These are phyloP conservation scores for Lysandra bellargus DNA, from an alignment of 2,888 invertebrate species.

Conservation along the genomic window DNA sequence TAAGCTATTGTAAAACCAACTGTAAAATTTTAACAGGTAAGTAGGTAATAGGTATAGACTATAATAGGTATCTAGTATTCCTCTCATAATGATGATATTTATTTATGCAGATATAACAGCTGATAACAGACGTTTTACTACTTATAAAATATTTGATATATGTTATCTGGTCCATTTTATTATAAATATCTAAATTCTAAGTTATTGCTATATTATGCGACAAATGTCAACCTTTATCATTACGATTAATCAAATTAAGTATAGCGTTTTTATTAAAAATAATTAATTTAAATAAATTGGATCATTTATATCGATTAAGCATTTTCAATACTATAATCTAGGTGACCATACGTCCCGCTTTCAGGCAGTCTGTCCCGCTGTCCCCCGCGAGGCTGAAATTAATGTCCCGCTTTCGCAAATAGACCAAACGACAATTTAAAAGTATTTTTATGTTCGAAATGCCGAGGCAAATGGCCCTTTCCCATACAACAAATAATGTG, in stretches of 20 bases:
- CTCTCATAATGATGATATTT: neutral
- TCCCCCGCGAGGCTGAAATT: no score
- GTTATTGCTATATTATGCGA: neutral
- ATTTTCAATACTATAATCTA: no score
- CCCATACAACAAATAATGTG: no score
- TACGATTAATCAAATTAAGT: neutral
- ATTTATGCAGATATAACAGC: neutral
- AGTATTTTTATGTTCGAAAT: no score
- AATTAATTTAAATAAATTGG: neutral
- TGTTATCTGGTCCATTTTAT: neutral
- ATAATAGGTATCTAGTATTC: neutral
- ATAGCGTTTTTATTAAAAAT: neutral
- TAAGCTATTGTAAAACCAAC: neutral
- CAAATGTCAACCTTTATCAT: neutral
- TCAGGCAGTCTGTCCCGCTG: no score
- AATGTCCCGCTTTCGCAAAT: no score
- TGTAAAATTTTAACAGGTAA: neutral
- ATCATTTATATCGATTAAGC: neutral
- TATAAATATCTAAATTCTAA: neutral
- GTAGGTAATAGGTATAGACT: neutral
- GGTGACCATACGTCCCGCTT: no score
- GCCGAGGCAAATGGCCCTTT: no score
- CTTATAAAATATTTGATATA: neutral
- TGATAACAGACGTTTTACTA: neutral
- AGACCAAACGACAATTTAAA: no score